Evolutionary conservation across 2,113 vertebrate genomes (phyloP).

Genomic region (Cyphomyrus plagiostoma): DNA sequence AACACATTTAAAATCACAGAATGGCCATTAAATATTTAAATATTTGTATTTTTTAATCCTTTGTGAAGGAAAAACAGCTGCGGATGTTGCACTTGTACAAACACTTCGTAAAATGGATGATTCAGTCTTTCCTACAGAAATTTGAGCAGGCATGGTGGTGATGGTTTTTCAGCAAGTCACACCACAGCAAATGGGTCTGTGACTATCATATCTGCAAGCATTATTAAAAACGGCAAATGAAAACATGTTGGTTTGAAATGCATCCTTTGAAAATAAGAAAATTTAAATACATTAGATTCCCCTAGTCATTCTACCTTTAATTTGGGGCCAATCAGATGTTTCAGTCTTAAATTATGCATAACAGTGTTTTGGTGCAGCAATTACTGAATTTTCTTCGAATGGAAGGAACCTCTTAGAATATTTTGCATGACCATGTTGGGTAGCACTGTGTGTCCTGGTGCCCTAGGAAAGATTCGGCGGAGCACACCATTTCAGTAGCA

Average conservation of each 20-base stretch:
- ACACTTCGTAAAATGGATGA: neutral
- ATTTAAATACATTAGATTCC: neutral
- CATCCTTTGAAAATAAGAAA: neutral
- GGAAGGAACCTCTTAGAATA: neutral
- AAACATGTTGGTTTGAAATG: neutral
- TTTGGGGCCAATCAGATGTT: neutral
- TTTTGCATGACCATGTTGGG: neutral
- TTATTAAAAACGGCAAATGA: neutral
- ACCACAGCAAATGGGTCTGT: neutral
- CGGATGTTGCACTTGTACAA: neutral
- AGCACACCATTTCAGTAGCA: neutral
- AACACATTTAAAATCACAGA: neutral
- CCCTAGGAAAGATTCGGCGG: neutral
- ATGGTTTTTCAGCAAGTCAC: neutral
- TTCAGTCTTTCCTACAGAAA: neutral
- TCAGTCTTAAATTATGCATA: neutral
- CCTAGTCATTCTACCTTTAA: neutral
- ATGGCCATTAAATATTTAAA: neutral
- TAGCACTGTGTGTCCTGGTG: neutral
- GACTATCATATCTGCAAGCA: neutral
- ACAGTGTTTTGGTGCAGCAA: neutral
- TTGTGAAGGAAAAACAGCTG: neutral
- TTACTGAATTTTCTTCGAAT: neutral
- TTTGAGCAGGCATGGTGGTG: neutral
- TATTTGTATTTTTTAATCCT: neutral